phyloP scores from a whole-genome alignment of 1,140 invertebrate species.

The Aricia agestis region DNA sequence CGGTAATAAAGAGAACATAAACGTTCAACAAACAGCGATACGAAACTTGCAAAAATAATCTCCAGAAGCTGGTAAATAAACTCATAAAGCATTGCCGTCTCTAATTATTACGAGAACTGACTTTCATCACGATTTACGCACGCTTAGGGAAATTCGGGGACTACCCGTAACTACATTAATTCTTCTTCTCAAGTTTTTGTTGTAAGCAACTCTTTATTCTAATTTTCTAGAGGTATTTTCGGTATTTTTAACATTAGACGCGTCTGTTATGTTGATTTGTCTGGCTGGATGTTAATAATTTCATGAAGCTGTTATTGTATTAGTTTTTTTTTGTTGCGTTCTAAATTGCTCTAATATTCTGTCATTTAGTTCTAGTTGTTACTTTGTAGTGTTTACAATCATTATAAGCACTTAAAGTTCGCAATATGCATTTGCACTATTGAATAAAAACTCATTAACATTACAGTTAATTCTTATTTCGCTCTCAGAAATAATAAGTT shows the following conservation, averaged over 20 bases:
- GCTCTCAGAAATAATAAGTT: conserved; percentile 12
- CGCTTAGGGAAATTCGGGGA: conserved; percentile 25
- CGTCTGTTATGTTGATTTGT: neutral
- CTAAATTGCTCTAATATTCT: neutral
- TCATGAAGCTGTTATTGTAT: no score
- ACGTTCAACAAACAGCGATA: conserved; percentile 53
- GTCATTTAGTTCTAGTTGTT: neutral
- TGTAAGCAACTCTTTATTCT: neutral
- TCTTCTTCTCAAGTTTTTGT: neutral
- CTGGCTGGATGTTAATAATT: no score
- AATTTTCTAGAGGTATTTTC: neutral
- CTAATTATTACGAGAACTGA: conserved; percentile 58
- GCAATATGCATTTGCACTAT: neutral
- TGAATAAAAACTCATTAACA: conserved; percentile 7
- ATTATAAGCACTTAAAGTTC: no score
- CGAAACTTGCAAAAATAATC: conserved; percentile 54
- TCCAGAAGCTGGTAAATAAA: conserved; percentile 58
- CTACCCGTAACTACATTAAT: conserved; percentile 17
- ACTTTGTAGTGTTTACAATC: neutral
- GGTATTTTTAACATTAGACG: neutral
- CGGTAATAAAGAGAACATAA: conserved; percentile 47
- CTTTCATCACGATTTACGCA: conserved; percentile 60
- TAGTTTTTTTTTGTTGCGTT: no score
- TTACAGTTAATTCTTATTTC: conserved; percentile 18
- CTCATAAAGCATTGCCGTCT: conserved; percentile 48